phyloP scores from a whole-genome alignment of 2,113 vertebrate genomes.

The Acanthochromis polyacanthus region DNA sequence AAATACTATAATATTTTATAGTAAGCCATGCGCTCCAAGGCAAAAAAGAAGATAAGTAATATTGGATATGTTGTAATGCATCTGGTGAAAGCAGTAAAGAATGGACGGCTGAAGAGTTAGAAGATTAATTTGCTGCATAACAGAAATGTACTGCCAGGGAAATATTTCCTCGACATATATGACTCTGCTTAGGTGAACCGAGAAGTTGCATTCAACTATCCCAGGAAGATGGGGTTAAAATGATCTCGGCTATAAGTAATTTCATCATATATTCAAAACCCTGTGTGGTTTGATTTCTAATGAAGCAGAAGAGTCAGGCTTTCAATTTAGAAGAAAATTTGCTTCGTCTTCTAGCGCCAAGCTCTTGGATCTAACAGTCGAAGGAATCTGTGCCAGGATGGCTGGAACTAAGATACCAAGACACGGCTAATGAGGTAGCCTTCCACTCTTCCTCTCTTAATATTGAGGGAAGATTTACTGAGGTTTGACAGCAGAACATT shows the following conservation, averaged over 20 bases:
- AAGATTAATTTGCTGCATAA: background rate
- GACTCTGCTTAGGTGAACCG: background rate
- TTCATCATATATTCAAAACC: slow-evolving; percentile 1
- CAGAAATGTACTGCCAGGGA: too few species aligned
- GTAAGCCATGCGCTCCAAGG: slow-evolving; percentile 8
- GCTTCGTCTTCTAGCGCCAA: slow-evolving; percentile 27
- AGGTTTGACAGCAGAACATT: slow-evolving; percentile 55
- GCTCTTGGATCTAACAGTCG: slow-evolving; percentile 23
- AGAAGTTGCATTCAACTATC: background rate
- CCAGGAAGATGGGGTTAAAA: background rate
- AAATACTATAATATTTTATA: slow-evolving; percentile 32
- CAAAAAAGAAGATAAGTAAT: background rate
- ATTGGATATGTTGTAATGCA: slow-evolving; percentile 23
- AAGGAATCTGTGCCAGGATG: slow-evolving; percentile 28
- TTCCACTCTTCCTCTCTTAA: slow-evolving; percentile 31
- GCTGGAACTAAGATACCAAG: slow-evolving; percentile 41
- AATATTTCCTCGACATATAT: background rate
- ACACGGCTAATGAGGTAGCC: slow-evolving; percentile 33
- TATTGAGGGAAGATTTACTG: slow-evolving; percentile 54
- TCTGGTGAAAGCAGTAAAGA: slow-evolving; percentile 47
- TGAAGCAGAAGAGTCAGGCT: slow-evolving; percentile 10
- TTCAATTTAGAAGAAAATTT: slow-evolving; percentile 15
- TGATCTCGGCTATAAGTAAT: background rate
- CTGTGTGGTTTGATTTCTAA: background rate
- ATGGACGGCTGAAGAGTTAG: background rate